Evolutionary conservation across 2,888 invertebrate genomes (phyloP).

Genomic region (Epinotia bilunana): DNA sequence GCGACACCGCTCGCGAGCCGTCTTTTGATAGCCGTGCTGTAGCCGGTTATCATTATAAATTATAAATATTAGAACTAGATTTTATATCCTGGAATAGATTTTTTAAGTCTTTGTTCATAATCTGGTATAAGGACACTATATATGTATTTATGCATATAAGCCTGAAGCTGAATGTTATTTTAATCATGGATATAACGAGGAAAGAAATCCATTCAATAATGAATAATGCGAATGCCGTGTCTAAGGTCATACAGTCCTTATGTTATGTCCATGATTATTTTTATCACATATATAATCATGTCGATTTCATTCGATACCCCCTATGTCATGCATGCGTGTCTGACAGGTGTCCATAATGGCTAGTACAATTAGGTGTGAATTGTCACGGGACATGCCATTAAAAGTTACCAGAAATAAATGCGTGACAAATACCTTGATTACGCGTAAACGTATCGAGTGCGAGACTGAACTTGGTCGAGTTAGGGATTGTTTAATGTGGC

Average conservation of each 20-base stretch:
- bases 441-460: not conserved
- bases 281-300: not conserved
- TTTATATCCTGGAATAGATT: not conserved
- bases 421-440: not conserved
- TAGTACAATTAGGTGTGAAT: not conserved
- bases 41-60: no score
- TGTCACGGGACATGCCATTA: not conserved
- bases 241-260: not conserved
- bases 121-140: not conserved
- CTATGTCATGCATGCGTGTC: not conserved
- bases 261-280: not conserved
- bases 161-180: not conserved
- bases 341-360: not conserved
- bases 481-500: no score
- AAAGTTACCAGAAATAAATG: not conserved
- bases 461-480: not conserved
- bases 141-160: not conserved
- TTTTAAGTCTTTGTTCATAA: not conserved
- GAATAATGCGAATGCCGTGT: not conserved
- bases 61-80: no score
- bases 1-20: no score
- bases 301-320: not conserved
- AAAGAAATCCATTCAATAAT: not conserved
- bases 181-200: conserved; percentile 15
- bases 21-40: no score